Base-by-base conservation (phyloP, 2,113 vertebrate species). In the Candoia aspera region DNA sequence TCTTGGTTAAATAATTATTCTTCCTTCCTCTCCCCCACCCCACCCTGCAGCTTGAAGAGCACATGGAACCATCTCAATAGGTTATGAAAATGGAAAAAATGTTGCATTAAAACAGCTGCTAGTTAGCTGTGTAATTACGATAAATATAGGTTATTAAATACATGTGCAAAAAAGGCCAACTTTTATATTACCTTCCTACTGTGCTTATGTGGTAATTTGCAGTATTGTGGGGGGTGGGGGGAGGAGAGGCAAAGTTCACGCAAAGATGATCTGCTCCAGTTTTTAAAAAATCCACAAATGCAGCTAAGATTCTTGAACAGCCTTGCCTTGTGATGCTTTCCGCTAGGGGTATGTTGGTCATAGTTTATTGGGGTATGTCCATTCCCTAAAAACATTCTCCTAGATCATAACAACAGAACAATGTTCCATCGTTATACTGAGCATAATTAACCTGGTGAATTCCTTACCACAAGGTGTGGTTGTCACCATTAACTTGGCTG, bases 141-240 rank as follows among this genome's bases (percentile, higher is more conserved):
- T 95, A 93, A 90, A 90, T 33, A 37, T 1, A 83, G n/a, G 53
- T 93, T 95, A 87, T 90, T 88, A 95, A 96, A 89, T 84, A 84
- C 37, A 46, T 60, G 46, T 84, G 11, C 42, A 95, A 92, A 89
- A 91, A 13, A 26, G 84, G 79, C 64, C 87, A 29, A n/a, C 8
- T 90, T 84, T 94, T 93, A 49, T 88, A 94, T 0, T 0, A 87
- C 85, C 94, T 94, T 68, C 90, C 60, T 89, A 90, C 84, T 93
- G 90, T 49, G 95, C 92, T 96, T 91, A 94, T 92, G 91, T 90
- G 89, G 55, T 90, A 0, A 88, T 96, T 95, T 93, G 90, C 8
- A 9, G 15, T 8, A 42, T 64, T n/a, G 54, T 90, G 94, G 92
- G 17, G 8, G 8, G 92, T 8, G 8, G 8, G 94, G 94, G 92